A percentile compares a stretch with the other conserved stretches of the same genome.
phyloP scores from a whole-genome alignment of 2,797 vertebrate genomes.

The Crenichthys baileyi region DNA sequence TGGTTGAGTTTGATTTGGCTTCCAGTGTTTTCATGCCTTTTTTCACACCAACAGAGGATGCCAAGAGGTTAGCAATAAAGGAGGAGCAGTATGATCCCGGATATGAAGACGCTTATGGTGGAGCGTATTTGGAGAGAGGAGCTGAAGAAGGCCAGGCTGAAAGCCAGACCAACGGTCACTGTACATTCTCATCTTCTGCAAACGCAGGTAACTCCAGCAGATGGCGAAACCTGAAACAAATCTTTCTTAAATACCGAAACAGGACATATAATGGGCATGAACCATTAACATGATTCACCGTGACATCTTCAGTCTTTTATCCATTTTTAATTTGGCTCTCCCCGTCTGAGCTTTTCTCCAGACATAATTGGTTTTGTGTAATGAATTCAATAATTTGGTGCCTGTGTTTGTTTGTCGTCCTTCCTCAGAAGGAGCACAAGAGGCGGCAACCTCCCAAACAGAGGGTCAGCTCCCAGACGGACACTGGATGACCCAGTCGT shows the following conservation, averaged over 20 bases:
- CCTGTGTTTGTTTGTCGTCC: slow-evolving; percentile 3
- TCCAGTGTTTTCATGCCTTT: not conserved
- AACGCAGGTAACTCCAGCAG: slow-evolving; percentile 73
- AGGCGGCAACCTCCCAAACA: slow-evolving; percentile 56
- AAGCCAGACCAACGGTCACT: slow-evolving; percentile 78
- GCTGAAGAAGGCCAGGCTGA: slow-evolving; percentile 40
- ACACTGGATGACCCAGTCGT: slow-evolving; percentile 89
- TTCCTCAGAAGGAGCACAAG: slow-evolving; percentile 64
- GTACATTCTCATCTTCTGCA: slow-evolving; percentile 80
- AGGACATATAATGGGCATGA: too few relatives aligned
- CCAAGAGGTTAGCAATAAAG: slow-evolving; percentile 95
- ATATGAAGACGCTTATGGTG: slow-evolving; percentile 92
- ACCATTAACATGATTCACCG: not conserved
- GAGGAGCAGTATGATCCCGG: slow-evolving; percentile 97
- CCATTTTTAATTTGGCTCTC: not conserved
- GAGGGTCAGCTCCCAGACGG: slow-evolving; percentile 82
- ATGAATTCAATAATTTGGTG: not conserved
- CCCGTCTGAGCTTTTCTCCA: not conserved
- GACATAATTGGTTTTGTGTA: not conserved
- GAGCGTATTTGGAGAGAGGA: slow-evolving; percentile 79
- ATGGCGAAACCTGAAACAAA: not conserved
- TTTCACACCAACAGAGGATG: slow-evolving; percentile 87
- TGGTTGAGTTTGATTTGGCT: not conserved
- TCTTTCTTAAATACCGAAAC: not conserved
- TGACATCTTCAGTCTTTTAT: not conserved